A percentile compares a stretch with the other conserved stretches of the same genome.
These are phyloP conservation scores for Rhyacophila brunnea DNA, from an alignment of 1,140 invertebrate species.

Conservation along the genomic window DNA sequence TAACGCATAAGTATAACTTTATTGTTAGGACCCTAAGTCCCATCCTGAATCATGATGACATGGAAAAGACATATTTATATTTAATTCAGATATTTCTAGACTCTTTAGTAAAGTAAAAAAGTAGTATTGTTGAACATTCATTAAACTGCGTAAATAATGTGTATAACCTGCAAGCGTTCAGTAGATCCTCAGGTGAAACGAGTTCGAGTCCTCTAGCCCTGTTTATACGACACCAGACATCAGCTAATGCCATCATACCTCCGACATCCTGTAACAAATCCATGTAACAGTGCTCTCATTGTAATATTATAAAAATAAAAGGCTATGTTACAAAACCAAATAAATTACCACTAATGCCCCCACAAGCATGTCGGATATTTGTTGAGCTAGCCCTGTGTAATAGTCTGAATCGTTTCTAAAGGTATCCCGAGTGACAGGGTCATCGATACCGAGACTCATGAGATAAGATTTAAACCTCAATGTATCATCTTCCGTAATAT, in stretches of 20 bases:
- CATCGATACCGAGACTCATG: constrained; percentile 94
- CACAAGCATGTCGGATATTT: constrained; percentile 81
- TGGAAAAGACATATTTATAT: too few species aligned
- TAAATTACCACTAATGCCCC: constrained; percentile 72
- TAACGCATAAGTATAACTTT: too few species aligned
- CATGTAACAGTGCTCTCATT: neutral
- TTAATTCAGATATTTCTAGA: too few species aligned
- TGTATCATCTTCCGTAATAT: constrained; percentile 97
- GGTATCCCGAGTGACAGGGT: constrained; percentile 91
- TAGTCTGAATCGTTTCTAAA: constrained; percentile 87
- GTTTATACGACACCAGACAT: constrained; percentile 96
- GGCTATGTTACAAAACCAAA: neutral
- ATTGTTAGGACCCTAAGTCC: too few species aligned
- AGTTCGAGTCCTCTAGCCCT: constrained; percentile 84
- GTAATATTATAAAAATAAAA: too few species aligned
- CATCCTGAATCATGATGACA: too few species aligned
- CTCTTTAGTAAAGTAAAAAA: too few species aligned
- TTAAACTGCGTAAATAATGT: constrained; percentile 34
- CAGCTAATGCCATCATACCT: constrained; percentile 94
- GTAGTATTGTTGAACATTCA: neutral
- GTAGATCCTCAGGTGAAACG: constrained; percentile 90
- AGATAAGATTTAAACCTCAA: constrained; percentile 94
- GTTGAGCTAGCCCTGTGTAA: constrained; percentile 80
- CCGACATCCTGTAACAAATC: constrained; percentile 72
- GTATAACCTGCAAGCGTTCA: constrained; percentile 80